phyloP scores from a whole-genome alignment of 2,113 vertebrate genomes.

The Oncorhynchus tshawytscha region DNA sequence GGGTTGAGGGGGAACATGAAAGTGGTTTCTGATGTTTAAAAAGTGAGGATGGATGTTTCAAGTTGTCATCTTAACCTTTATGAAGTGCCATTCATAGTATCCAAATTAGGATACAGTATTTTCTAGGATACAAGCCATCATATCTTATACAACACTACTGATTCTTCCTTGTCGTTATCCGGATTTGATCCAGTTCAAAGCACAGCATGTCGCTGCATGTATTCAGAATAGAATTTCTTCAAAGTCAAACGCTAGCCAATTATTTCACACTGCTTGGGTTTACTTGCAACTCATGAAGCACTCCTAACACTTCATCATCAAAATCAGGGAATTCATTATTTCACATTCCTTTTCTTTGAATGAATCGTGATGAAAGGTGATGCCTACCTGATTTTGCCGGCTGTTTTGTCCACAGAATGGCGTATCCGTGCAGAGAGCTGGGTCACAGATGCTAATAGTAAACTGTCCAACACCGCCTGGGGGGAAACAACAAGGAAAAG shows the following conservation, averaged over 20 bases:
- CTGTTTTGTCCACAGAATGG: conserved; percentile 92
- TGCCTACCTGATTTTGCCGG: conserved; percentile 88
- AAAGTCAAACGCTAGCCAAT: not conserved
- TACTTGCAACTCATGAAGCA: not conserved
- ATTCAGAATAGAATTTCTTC: not conserved
- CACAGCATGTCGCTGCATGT: not conserved
- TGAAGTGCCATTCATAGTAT: conserved; percentile 48
- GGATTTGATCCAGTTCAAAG: not conserved
- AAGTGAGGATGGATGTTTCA: conserved; percentile 14
- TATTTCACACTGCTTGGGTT: not conserved
- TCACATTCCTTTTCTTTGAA: not conserved
- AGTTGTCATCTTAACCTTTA: conserved; percentile 21
- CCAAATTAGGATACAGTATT: conserved; percentile 13
- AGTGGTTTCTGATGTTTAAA: conserved; percentile 11
- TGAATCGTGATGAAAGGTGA: not conserved
- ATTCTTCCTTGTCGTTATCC: not conserved
- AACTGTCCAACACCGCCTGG: conserved; percentile 88
- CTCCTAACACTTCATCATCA: no score
- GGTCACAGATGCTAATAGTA: conserved; percentile 89
- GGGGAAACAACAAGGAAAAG: conserved; percentile 1
- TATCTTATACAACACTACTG: not conserved
- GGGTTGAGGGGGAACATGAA: conserved; percentile 15
- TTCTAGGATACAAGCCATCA: conserved; percentile 11
- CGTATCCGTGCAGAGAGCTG: conserved; percentile 92
- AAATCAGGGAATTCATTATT: not conserved